These are phyloP conservation scores for Altica lythri DNA, from an alignment of 2,888 invertebrate genomes.

Conservation along the genomic window DNA sequence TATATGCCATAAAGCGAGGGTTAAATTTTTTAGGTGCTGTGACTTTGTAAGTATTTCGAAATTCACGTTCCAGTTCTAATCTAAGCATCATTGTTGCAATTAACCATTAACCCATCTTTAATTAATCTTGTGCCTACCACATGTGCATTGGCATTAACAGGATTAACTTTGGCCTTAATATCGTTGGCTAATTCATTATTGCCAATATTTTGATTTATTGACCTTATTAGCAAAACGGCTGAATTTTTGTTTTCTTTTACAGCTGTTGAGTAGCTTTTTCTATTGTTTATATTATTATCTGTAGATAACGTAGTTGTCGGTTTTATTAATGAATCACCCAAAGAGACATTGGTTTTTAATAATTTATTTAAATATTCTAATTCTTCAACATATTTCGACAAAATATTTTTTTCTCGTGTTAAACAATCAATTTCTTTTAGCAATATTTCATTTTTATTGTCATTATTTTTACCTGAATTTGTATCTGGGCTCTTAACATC, in stretches of 20 bases:
- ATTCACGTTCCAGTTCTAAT: neutral
- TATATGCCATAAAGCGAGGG: neutral
- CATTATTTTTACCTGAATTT: neutral
- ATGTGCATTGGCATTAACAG: neutral
- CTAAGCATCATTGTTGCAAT: neutral
- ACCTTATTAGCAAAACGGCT: neutral
- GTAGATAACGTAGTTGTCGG: neutral
- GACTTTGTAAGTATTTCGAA: neutral
- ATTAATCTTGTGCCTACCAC: neutral
- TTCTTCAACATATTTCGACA: neutral
- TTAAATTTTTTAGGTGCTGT: neutral
- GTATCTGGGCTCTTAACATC: neutral
- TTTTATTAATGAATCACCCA: neutral
- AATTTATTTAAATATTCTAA: neutral
- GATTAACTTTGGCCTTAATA: neutral
- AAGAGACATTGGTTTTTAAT: neutral
- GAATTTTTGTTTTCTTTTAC: neutral
- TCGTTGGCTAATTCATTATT: neutral
- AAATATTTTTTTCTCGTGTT: neutral
- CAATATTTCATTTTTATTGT: too few species aligned
- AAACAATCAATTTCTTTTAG: conserved; percentile 5
- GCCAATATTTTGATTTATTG: neutral
- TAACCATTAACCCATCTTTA: conserved; percentile 1
- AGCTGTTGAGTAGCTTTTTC: conserved; percentile 1
- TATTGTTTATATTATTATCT: conserved; percentile 1